These are phyloP conservation scores for Hydractinia symbiolongicarpus DNA, from an alignment of 30 jellyfish, hydroid and myxozoan species.

Conservation along the genomic window DNA sequence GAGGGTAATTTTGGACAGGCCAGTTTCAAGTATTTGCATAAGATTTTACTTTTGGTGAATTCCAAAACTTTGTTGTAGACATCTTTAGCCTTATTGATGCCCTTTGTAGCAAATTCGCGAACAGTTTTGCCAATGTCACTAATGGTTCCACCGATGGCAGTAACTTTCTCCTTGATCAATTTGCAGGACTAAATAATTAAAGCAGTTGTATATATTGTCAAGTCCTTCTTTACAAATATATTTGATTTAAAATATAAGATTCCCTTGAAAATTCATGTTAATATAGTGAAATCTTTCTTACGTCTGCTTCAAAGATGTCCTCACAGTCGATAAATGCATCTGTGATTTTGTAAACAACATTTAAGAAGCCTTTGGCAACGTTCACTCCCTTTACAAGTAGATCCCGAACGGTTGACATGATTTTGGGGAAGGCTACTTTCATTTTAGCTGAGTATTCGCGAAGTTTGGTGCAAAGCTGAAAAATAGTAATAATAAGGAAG, in stretches of 20 bases:
- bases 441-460: constrained; percentile 2
- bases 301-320: not conserved
- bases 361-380: not conserved
- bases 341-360: constrained; percentile 10
- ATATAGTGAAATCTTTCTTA: not conserved
- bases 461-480: constrained; percentile 6
- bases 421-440: constrained; percentile 2
- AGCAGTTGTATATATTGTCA: not conserved
- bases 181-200: not conserved
- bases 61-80: not conserved
- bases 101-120: constrained; percentile 11
- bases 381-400: not conserved
- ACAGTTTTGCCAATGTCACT: not conserved
- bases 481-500: not conserved
- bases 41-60: not conserved
- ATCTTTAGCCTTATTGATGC: not conserved
- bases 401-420: constrained; percentile 7
- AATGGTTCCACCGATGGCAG: not conserved
- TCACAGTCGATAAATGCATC: constrained; percentile 6
- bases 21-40: not conserved
- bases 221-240: too few relatives aligned
- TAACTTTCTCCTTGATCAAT: not conserved
- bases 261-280: not conserved
- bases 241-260: too few relatives aligned
- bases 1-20: not conserved